Conservation (phyloP, 2,888 invertebrate genomes). For the Lordiphosa andalusiaca region DNA sequence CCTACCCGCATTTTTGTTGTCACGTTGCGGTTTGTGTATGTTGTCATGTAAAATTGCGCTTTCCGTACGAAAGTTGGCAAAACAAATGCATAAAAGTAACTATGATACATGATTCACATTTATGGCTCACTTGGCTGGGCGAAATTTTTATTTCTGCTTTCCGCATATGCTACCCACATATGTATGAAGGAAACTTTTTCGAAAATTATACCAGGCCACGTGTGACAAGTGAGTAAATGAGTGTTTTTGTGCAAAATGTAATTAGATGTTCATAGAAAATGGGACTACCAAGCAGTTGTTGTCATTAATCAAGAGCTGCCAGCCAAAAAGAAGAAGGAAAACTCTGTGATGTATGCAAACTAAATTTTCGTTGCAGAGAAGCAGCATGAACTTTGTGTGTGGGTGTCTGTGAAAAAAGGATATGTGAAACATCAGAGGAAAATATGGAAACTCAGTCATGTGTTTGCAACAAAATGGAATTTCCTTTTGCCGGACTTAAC, state of each 20-base stretch:
- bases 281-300: constrained; percentile 6
- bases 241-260: constrained; percentile 46
- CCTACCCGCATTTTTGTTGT: constrained; percentile 34
- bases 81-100: constrained; percentile 35
- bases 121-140: constrained; percentile 17
- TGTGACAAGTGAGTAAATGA: constrained; percentile 47
- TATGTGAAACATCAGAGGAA: constrained; percentile 4
- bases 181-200: constrained; percentile 28
- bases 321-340: constrained; percentile 23
- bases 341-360: too few species aligned
- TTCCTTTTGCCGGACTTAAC: constrained; percentile 25
- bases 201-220: constrained; percentile 37
- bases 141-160: constrained; percentile 25
- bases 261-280: constrained; percentile 42
- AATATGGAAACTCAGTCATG: constrained; percentile 10
- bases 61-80: constrained; percentile 29
- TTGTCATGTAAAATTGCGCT: constrained; percentile 17
- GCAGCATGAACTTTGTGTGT: neutral
- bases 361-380: neutral
- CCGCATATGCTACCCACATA: constrained; percentile 1
- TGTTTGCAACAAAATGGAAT: constrained; percentile 21
- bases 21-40: constrained; percentile 32
- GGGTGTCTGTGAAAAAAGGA: constrained; percentile 4
- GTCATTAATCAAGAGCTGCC: constrained; percentile 37
- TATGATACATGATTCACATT: constrained; percentile 39